Evolutionary conservation across 2,797 vertebrate species (phyloP).

Genomic region (Anomalospiza imberbis): DNA sequence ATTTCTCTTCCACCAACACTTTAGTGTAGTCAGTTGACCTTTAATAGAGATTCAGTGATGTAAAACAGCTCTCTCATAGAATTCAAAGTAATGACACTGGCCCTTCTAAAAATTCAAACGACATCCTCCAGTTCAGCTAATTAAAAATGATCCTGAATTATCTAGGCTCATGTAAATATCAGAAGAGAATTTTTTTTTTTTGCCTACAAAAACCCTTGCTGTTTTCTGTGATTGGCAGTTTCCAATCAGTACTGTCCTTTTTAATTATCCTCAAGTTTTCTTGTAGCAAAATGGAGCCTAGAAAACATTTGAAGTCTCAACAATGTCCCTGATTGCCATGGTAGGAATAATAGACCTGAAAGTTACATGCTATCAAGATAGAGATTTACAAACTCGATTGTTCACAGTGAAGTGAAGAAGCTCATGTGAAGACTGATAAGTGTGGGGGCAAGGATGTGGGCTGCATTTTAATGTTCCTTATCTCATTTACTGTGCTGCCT

Average conservation of each 20-base stretch:
- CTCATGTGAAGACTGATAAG: background rate
- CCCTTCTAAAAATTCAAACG: slow-evolving; percentile 14
- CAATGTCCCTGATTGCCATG: background rate
- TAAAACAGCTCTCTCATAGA: slow-evolving; percentile 15
- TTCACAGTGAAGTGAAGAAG: background rate
- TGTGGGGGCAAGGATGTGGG: background rate
- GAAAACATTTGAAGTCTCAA: background rate
- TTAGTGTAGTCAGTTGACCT: slow-evolving; percentile 40
- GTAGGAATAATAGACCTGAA: slow-evolving; percentile 11
- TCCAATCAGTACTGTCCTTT: background rate
- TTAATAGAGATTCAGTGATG: slow-evolving; percentile 48
- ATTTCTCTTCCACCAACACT: slow-evolving; percentile 15
- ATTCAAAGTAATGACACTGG: background rate
- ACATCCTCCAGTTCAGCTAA: background rate
- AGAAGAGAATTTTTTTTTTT: background rate
- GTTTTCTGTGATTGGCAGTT: background rate
- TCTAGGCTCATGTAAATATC: background rate
- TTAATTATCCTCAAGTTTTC: slow-evolving; percentile 15
- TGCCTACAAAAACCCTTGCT: background rate
- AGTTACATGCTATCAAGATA: background rate
- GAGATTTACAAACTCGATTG: slow-evolving; percentile 15
- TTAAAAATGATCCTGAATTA: slow-evolving; percentile 26
- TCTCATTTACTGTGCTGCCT: background rate
- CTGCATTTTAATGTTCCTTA: background rate
- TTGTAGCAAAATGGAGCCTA: background rate